phyloP scores from a whole-genome alignment of 2,888 invertebrate genomes.

The Sesamia inferens region DNA sequence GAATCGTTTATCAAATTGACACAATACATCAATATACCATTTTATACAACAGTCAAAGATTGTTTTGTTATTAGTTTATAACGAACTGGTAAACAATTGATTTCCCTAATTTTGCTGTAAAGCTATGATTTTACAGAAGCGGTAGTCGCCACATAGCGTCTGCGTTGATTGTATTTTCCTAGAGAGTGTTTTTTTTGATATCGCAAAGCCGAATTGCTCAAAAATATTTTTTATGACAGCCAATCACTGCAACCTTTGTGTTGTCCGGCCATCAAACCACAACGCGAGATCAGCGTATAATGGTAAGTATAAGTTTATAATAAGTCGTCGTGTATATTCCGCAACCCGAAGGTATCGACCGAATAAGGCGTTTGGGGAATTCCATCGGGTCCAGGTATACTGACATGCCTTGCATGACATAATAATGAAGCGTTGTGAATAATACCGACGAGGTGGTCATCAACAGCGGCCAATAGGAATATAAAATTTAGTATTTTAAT shows the following conservation, averaged over 20 bases:
- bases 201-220: neutral
- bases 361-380: constrained; percentile 70
- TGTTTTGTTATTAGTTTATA: neutral
- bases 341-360: constrained; percentile 62
- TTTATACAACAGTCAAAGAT: neutral
- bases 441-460: constrained; percentile 44
- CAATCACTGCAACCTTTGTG: neutral
- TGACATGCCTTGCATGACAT: constrained; percentile 65
- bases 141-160: neutral
- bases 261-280: neutral
- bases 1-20: neutral
- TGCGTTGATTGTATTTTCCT: neutral
- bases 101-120: neutral
- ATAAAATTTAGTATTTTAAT: constrained; percentile 30
- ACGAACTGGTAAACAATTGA: neutral
- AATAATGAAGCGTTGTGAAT: constrained; percentile 68
- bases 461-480: constrained; percentile 10
- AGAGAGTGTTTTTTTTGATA: neutral
- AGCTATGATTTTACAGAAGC: neutral
- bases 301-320: neutral
- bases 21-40: neutral
- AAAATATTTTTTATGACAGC: neutral
- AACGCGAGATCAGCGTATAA: neutral
- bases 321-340: constrained; percentile 19
- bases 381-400: constrained; percentile 58